These are phyloP conservation scores for Botia almorhae DNA, from an alignment of 2,797 vertebrate species.

Conservation along the genomic window DNA sequence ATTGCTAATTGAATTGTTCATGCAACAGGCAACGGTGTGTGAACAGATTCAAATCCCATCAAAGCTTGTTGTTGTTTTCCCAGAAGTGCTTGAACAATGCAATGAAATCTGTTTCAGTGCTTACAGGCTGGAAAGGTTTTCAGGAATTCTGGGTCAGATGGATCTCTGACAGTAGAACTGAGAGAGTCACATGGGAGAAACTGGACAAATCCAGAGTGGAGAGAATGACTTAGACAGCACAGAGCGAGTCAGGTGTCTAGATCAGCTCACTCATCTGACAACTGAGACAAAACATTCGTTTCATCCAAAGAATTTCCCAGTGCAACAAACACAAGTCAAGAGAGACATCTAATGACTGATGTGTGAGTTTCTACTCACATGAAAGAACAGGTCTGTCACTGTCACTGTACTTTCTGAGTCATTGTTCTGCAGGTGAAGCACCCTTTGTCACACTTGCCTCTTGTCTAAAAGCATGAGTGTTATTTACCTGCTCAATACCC, in stretches of 20 bases:
- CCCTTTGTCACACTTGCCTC: background rate
- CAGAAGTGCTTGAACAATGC: background rate
- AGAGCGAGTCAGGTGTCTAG: slow-evolving; percentile 20
- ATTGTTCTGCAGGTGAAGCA: background rate
- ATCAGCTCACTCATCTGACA: slow-evolving; percentile 24
- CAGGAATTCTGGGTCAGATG: slow-evolving; percentile 56
- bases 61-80: background rate
- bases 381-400: too few species aligned
- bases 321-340: background rate
- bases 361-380: too few species aligned
- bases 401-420: too few species aligned
- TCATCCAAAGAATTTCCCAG: background rate
- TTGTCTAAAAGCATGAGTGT: slow-evolving; percentile 24
- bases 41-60: background rate
- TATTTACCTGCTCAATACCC: slow-evolving; percentile 37
- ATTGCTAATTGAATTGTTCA: background rate
- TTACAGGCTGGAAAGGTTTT: slow-evolving; percentile 46
- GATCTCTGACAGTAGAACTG: slow-evolving; percentile 50
- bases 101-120: slow-evolving; percentile 10
- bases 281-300: slow-evolving; percentile 15
- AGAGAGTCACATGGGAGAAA: slow-evolving; percentile 68
- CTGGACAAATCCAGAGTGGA: slow-evolving; percentile 55
- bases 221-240: slow-evolving; percentile 36
- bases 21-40: background rate
- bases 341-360: too few species aligned